Percentiles rank a stretch among this genome's conserved stretches.
phyloP scores from a whole-genome alignment of 2,888 invertebrate species.

The Mantis religiosa region DNA sequence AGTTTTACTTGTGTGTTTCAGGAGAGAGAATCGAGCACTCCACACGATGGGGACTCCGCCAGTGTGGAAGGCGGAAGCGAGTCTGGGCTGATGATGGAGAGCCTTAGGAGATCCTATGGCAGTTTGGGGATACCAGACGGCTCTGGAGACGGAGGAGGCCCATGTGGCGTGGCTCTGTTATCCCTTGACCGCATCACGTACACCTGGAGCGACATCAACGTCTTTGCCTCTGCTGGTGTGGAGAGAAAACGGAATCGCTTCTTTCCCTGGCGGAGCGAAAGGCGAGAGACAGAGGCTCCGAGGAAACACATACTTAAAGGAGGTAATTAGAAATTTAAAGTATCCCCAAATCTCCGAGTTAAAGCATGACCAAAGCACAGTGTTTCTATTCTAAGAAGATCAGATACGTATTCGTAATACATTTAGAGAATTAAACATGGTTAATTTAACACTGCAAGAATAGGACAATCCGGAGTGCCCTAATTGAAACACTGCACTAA shows the following conservation, averaged over 20 bases:
- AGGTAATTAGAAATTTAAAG: too few relatives aligned
- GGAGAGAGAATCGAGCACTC: neutral
- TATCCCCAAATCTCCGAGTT: too few relatives aligned
- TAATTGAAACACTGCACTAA: too few relatives aligned
- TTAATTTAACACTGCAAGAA: too few relatives aligned
- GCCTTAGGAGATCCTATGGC: neutral
- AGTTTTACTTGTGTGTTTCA: neutral
- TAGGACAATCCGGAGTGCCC: too few relatives aligned
- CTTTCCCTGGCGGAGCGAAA: neutral
- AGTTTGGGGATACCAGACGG: neutral
- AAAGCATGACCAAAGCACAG: too few relatives aligned
- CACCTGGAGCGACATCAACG: constrained; percentile 76
- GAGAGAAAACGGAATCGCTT: constrained; percentile 35
- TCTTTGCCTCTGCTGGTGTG: constrained; percentile 59
- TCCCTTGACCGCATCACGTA: constrained; percentile 53
- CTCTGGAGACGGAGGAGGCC: neutral
- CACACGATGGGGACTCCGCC: neutral
- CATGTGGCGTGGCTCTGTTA: neutral
- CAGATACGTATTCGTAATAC: too few relatives aligned
- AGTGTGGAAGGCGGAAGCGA: neutral
- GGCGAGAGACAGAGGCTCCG: constrained; percentile 39
- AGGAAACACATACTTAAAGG: constrained; percentile 69
- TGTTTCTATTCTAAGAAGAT: too few relatives aligned
- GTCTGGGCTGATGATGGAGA: neutral
- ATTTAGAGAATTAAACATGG: too few relatives aligned